These are phyloP conservation scores for Urocolius indicus DNA, from an alignment of 2,113 vertebrate genomes.

Conservation along the genomic window DNA sequence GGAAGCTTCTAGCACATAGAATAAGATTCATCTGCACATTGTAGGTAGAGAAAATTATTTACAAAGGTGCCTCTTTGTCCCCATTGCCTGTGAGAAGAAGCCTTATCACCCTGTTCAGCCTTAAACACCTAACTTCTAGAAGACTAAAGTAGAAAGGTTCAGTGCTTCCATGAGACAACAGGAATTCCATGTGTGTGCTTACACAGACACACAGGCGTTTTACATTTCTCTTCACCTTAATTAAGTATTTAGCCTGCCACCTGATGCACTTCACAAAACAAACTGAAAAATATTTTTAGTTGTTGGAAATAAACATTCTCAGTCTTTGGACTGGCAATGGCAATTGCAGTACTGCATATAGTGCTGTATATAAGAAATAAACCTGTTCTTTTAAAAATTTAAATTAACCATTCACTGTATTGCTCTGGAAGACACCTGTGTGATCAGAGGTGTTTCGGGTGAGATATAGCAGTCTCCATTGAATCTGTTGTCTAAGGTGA, in stretches of 20 bases:
- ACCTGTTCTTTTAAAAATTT: background rate
- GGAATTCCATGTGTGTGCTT: rapidly evolving
- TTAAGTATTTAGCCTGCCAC: background rate
- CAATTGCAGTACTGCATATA: background rate
- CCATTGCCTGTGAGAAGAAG: background rate
- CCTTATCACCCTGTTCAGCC: background rate
- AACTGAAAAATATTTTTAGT: background rate
- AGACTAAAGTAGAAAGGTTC: background rate
- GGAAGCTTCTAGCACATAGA: background rate
- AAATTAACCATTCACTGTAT: rapidly evolving
- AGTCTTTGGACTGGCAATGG: background rate
- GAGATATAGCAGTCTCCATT: background rate
- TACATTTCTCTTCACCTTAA: background rate
- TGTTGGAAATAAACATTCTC: background rate
- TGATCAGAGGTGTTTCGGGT: background rate
- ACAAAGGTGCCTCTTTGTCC: background rate
- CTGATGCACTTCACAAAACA: background rate
- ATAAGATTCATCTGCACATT: background rate
- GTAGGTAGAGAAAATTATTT: background rate
- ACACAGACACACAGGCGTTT: background rate
- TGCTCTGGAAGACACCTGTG: background rate
- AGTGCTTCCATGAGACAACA: background rate
- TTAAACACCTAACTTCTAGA: background rate
- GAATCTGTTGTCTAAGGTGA: background rate
- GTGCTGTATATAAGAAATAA: background rate